Base-by-base conservation (phyloP, 1,140 invertebrate genomes). In the Saccostrea echinata region DNA sequence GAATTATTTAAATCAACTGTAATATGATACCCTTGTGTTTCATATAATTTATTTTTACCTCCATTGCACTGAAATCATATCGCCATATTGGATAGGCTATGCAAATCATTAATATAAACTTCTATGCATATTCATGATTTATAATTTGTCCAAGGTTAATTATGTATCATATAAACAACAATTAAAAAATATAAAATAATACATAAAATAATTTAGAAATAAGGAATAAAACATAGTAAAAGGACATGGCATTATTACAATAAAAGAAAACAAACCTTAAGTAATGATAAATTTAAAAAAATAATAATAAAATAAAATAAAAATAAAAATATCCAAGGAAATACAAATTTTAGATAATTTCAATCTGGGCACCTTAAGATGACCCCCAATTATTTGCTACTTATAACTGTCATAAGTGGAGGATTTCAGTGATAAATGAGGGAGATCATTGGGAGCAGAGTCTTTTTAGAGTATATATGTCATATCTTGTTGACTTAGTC, bases 91-190 rank as follows among this genome's bases (percentile, higher is more conserved):
- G 4, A 12, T 18, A 11, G 3, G 24, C 16, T 76, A 76, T 76
- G 68, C 30, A 76, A 76, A 76, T 76, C 27, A 33, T 33, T 33
- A 35, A 76, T 33, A 76, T 30, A 30, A 16, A 18, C 24, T 76
- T 30, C 13, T 64, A 21, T 27, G 68, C 68, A 76, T 76, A 76
- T 76, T 76, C 68, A 76, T 76, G 27, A 76, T 76, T 76, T 76
- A 33, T n/a, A 2, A 21, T 6, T 21, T 21, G 27, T 13, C 12
- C 12, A 12, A 30, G 12, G 33, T 61, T 16, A 76, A 76, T 76
- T 30, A 61, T 61, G 55, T 21, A 76, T 30, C 12, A 12, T 13
- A 76, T 76, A 16, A 3, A 33, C 27, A 76, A 30, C 27, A 13
- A 30, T 76, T 4, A 13, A 18, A 76, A 16, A 2, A 16, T 16